Percentiles rank a stretch among this genome's conserved stretches.
Evolutionary conservation across 2,888 invertebrate species (phyloP).

Genomic region (Smittia aterrima): DNA sequence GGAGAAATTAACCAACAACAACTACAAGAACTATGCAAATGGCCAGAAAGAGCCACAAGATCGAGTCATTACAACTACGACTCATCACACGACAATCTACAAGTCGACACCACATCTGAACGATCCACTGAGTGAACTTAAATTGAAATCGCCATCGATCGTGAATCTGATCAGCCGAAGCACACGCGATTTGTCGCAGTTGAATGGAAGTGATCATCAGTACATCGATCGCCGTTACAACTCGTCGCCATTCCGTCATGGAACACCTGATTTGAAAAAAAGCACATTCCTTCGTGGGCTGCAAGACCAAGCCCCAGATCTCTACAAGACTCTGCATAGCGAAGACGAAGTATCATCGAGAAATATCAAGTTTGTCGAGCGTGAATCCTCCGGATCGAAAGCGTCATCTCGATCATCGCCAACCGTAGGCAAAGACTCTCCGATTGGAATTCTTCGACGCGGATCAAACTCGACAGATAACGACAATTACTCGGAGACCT

Average conservation of each 20-base stretch:
- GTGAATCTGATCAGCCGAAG: slow-evolving; percentile 82
- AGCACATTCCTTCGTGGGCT: slow-evolving; percentile 68
- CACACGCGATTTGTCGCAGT: slow-evolving; percentile 72
- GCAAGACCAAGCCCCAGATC: slow-evolving; percentile 68
- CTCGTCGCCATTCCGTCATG: slow-evolving; percentile 45
- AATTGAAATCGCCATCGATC: slow-evolving; percentile 80
- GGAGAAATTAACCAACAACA: slow-evolving; percentile 51
- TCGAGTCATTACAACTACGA: slow-evolving; percentile 56
- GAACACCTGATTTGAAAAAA: slow-evolving; percentile 60
- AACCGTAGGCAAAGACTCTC: slow-evolving; percentile 46
- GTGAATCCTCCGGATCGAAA: slow-evolving; percentile 50
- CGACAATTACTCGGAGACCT: slow-evolving; percentile 70
- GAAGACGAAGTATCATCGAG: slow-evolving; percentile 59
- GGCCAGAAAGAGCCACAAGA: slow-evolving; percentile 50
- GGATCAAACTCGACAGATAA: slow-evolving; percentile 69
- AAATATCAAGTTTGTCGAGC: slow-evolving; percentile 42
- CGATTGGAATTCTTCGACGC: slow-evolving; percentile 56
- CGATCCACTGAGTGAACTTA: slow-evolving; percentile 56
- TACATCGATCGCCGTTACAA: slow-evolving; percentile 44
- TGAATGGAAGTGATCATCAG: slow-evolving; percentile 50
- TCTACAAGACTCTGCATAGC: slow-evolving; percentile 68
- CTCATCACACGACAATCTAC: slow-evolving; percentile 56
- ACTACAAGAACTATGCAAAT: slow-evolving; percentile 27
- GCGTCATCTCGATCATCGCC: slow-evolving; percentile 53
- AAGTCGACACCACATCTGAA: slow-evolving; percentile 77